These are phyloP conservation scores for Trissoscelio sp. DNA, from an alignment of 2,888 invertebrate genomes.

Conservation along the genomic window DNA sequence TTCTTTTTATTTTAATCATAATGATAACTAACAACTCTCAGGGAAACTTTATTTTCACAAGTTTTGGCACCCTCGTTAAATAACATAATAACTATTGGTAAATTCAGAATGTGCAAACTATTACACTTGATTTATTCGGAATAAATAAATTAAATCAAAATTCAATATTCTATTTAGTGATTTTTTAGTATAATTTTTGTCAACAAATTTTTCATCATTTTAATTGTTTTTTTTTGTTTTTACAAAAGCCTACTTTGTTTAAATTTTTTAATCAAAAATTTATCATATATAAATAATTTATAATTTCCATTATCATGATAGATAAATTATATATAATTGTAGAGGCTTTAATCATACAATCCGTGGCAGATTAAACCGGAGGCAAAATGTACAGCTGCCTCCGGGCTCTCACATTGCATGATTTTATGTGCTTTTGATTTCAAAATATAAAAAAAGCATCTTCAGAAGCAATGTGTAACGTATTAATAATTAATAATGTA, in stretches of 20 bases:
- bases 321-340: neutral
- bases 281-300: slow-evolving; percentile 1
- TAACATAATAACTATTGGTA: neutral
- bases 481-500: too few species aligned
- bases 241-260: neutral
- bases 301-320: neutral
- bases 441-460: too few species aligned
- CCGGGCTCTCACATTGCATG: neutral
- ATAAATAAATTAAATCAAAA: too few species aligned
- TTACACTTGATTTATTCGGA: too few species aligned
- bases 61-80: neutral
- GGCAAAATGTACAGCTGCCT: neutral
- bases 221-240: too few species aligned
- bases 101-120: too few species aligned
- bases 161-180: too few species aligned
- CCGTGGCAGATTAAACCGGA: neutral
- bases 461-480: too few species aligned
- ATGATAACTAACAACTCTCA: neutral
- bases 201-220: too few species aligned
- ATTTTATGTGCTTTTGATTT: too few species aligned
- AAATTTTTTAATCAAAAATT: neutral
- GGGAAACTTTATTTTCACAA: neutral
- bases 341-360: neutral
- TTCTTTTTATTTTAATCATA: neutral
- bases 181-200: too few species aligned